Evolutionary conservation across 1,140 invertebrate genomes (phyloP), one percentile per base, ranked within the genome.

Genomic region (Drosophila willistoni): DNA sequence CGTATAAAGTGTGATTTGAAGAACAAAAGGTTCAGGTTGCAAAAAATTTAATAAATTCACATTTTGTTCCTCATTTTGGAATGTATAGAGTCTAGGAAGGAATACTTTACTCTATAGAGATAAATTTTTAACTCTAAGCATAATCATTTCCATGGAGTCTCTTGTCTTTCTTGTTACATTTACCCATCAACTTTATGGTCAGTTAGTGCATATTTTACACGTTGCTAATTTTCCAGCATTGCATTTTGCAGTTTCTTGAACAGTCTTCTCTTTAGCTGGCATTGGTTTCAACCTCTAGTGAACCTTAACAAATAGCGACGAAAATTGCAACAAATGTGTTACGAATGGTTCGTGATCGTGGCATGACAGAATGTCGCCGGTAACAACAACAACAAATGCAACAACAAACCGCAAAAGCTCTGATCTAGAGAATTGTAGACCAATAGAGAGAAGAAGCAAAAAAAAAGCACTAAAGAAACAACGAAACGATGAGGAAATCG

Each of bases 281-380:
- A 64, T 79, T 66, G 57, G 67, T 54, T 29, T 63, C 81, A 82
- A 83, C 70, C 79, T 80, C 79, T 13, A 51, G 73, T 87, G 73
- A 87, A 87, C 83, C 83, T 74, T 87, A 87, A 87, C 83, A 87
- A 87, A 87, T 87, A 87, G 83, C 83, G 83, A 87, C 83, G 84
- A 87, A 87, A 87, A 87, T 87, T 87, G 83, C 83, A 87, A 87
- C 83, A 87, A 87, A 87, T 87, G 83, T 87, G 83, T 87, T 87
- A 87, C 83, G 83, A 87, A 87, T 87, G 79, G 65, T 87, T 87
- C 83, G 83, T 87, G 83, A 87, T 87, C 79, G 83, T 87, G 77
- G 77, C 83, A 87, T 87, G 83, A 87, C 83, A 82, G 79, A 86
- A 77, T 82, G 79, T 78, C 67, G 61, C 63, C 66, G 68, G 55